Base-by-base conservation (phyloP, 2,797 vertebrate genomes). In the Pangasius larnaudii region DNA sequence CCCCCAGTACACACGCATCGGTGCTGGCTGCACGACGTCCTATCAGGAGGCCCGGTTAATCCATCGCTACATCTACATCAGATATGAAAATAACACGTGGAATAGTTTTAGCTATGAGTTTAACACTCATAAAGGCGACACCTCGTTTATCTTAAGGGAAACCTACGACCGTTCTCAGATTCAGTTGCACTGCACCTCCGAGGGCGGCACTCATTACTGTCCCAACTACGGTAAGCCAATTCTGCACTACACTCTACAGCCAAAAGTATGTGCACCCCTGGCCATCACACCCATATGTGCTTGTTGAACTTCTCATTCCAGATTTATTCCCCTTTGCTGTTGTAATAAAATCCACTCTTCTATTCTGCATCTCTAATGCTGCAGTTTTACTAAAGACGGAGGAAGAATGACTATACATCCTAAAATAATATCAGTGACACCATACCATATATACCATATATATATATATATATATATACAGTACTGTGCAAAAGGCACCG, bases 91-190 rank as follows among this genome's bases (percentile, higher is more conserved):
- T 30, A 49, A 88, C 59, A 4, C 36, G 3, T 33, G 24, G 36
- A 0, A 65, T 56, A 71, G 67, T 36, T 85, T 89, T 75, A 14
- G 0, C 1, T 89, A 82, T 1, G 75, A 88, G 78, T 89, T 83
- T 30, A 89, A 88, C 39, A 89, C 67, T 10, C 36, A 82, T 69
- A 89, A 89, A 85, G 89, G 86, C 0, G 0, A 82, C 39, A 22
- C 83, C n/a, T 59, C 63, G 8, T 87, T 89, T 39, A 75, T 30
- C 33, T 19, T 85, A 36, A 65, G 27, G 8, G 86, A 89, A 89
- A 85, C 63, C 69, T 39, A 1, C 18, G 10, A 72, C 63, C 72
- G 85, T 46, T 87, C 81, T 27, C 19, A 24, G 30, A 84, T 87
- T 79, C 36, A 79, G 46, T 0, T 89, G 33, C 58, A 77, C 69